Conservation (phyloP, 2,888 invertebrate species). For the Helicoverpa assulta region DNA sequence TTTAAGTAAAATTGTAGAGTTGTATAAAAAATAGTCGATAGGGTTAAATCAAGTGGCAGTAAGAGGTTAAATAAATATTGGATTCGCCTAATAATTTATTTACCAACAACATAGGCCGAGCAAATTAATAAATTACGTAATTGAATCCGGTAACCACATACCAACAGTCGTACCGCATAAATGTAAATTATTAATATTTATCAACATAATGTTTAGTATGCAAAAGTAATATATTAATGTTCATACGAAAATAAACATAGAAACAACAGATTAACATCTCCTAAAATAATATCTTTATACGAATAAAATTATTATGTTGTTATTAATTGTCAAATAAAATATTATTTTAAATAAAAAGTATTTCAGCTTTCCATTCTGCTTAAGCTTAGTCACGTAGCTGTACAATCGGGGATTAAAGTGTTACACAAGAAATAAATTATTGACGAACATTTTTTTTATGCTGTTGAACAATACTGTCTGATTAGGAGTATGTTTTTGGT, state of each 20-base stretch:
- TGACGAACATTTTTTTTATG: background rate
- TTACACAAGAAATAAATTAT: slow-evolving; percentile 24
- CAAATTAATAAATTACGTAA: slow-evolving; percentile 37
- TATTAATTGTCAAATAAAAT: slow-evolving; percentile 85
- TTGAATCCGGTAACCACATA: slow-evolving; percentile 46
- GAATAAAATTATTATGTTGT: slow-evolving; percentile 85
- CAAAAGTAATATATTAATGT: slow-evolving; percentile 64
- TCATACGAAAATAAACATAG: slow-evolving; percentile 67
- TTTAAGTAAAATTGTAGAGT: too few relatives aligned
- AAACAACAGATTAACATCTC: slow-evolving; percentile 75
- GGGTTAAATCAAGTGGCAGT: background rate
- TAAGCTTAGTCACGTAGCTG: slow-evolving; percentile 84
- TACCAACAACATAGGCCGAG: slow-evolving; percentile 21
- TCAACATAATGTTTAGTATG: slow-evolving; percentile 31
- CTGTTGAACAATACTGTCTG: background rate
- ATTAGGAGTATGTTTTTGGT: slow-evolving; percentile 5
- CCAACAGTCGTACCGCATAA: slow-evolving; percentile 36
- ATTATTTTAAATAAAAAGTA: slow-evolving; percentile 84
- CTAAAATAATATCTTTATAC: slow-evolving; percentile 87
- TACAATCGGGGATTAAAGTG: slow-evolving; percentile 72
- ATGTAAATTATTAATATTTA: slow-evolving; percentile 45
- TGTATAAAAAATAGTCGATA: background rate
- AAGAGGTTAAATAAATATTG: slow-evolving; percentile 2
- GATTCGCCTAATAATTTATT: slow-evolving; percentile 42
- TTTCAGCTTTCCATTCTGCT: slow-evolving; percentile 76